phyloP scores from a whole-genome alignment of 2,113 vertebrate genomes.

The Zosterops hypoxanthus region DNA sequence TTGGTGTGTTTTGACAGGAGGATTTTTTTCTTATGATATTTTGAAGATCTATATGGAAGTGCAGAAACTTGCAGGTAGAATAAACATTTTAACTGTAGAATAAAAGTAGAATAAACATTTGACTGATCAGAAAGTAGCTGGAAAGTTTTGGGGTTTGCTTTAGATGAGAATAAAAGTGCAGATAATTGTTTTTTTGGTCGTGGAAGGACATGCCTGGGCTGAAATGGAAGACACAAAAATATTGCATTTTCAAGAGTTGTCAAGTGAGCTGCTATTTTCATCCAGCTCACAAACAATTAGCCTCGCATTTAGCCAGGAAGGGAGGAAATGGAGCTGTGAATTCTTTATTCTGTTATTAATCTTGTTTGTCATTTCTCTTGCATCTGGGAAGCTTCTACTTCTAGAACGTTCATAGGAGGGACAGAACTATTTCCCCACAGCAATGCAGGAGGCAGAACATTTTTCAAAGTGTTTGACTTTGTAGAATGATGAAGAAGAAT shows the following conservation, averaged over 20 bases:
- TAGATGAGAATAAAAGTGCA: neutral
- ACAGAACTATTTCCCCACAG: neutral
- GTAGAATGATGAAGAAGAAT: constrained; percentile 37
- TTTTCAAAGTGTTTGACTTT: constrained; percentile 37
- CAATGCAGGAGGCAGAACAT: neutral
- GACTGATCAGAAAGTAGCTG: neutral
- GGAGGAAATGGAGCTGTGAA: neutral
- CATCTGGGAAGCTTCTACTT: neutral
- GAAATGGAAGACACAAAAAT: neutral
- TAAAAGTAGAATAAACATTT: neutral
- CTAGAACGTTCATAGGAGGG: neutral
- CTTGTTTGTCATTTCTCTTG: neutral
- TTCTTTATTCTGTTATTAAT: neutral
- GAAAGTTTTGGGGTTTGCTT: neutral
- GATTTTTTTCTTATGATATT: neutral
- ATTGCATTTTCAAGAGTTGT: too few relatives aligned
- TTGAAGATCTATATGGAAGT: neutral
- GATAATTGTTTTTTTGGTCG: neutral
- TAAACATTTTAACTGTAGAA: neutral
- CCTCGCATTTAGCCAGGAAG: neutral
- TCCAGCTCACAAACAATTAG: neutral
- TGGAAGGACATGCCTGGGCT: neutral
- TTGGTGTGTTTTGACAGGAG: neutral
- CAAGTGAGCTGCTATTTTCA: neutral
- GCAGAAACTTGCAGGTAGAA: neutral